Evolutionary conservation across 2,113 vertebrate species (phyloP).

Genomic region (Todiramphus saurophagus): DNA sequence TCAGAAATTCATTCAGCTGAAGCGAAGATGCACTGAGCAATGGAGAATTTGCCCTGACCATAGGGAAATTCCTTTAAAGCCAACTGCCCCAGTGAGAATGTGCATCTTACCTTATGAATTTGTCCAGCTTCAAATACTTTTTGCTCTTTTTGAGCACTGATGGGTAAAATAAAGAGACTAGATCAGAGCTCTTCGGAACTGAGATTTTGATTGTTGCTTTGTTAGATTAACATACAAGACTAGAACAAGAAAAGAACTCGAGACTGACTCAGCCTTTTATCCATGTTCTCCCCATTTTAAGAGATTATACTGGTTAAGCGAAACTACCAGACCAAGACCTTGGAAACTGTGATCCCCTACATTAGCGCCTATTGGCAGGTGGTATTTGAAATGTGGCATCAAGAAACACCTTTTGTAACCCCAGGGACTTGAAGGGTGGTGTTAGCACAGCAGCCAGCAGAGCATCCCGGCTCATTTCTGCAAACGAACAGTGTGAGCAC

Average conservation of each 20-base stretch:
- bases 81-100: neutral
- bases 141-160: neutral
- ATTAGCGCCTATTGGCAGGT: neutral
- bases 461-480: neutral
- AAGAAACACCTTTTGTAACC: neutral
- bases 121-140: neutral
- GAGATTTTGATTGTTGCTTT: neutral
- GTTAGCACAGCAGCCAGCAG: neutral
- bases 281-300: neutral
- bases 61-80: neutral
- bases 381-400: neutral
- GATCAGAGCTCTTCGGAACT: neutral
- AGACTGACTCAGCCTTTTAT: neutral
- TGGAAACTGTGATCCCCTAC: fast-evolving
- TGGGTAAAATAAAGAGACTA: neutral
- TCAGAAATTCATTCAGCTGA: neutral
- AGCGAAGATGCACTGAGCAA: neutral
- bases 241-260: neutral
- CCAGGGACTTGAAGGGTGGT: too few species aligned
- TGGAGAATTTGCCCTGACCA: neutral
- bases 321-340: neutral
- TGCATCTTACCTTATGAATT: neutral
- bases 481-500: neutral
- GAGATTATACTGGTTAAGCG: neutral
- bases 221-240: neutral